Conservation (phyloP, 2,888 invertebrate species). For the Erebia epiphron region DNA sequence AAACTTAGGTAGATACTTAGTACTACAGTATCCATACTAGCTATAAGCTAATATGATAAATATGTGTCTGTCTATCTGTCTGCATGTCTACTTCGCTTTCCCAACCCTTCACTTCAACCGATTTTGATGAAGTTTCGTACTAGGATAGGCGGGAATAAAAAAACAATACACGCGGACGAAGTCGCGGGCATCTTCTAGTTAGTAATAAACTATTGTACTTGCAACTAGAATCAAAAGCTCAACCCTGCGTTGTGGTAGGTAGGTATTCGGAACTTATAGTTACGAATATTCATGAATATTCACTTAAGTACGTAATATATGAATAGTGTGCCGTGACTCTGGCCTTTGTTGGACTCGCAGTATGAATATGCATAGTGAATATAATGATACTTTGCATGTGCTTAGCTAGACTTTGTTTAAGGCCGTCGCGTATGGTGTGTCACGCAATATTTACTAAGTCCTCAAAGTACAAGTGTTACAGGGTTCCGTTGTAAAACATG, state of each 20-base stretch:
- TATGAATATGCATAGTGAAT: constrained; percentile 19
- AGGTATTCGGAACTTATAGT: constrained; percentile 1
- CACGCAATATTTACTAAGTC: constrained; percentile 1
- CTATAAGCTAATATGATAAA: too few relatives aligned
- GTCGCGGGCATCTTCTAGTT: too few relatives aligned
- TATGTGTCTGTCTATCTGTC: too few relatives aligned
- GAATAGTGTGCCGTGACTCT: constrained; percentile 15
- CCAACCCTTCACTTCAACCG: too few relatives aligned
- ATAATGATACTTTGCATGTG: constrained; percentile 21
- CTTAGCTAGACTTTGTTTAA: constrained; percentile 11
- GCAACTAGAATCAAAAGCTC: constrained; percentile 3
- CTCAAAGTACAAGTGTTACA: neutral
- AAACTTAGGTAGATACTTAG: too few relatives aligned
- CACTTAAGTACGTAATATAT: neutral
- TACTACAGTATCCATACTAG: too few relatives aligned
- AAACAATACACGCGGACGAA: too few relatives aligned
- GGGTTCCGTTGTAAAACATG: neutral
- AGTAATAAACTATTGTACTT: neutral
- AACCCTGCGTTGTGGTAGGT: neutral
- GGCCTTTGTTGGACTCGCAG: constrained; percentile 11
- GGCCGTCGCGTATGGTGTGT: neutral
- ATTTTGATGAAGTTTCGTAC: too few relatives aligned
- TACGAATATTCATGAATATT: constrained; percentile 16
- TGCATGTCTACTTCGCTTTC: too few relatives aligned
- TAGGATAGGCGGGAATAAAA: too few relatives aligned